Evolutionary conservation across 2,888 invertebrate genomes (phyloP).

Genomic region (Hedya salicella): DNA sequence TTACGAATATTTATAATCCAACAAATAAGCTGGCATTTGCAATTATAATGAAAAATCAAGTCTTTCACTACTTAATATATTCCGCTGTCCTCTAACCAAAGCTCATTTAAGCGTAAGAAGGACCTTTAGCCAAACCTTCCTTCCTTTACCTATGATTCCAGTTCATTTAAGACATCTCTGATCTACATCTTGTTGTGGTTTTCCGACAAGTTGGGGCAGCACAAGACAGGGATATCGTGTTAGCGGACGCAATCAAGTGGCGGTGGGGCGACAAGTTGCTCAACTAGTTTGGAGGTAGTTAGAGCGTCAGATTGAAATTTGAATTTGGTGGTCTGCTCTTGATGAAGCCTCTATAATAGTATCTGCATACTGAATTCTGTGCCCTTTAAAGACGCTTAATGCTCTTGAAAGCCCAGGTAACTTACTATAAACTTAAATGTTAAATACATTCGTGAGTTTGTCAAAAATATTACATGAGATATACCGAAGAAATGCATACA

Average conservation of each 20-base stretch:
- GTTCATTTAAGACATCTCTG: background rate
- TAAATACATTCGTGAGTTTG: too few species aligned
- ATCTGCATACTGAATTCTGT: background rate
- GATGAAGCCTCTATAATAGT: slow-evolving; percentile 12
- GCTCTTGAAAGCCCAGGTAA: background rate
- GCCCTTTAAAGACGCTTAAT: background rate
- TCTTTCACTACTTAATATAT: too few species aligned
- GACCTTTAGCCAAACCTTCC: too few species aligned
- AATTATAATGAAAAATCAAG: too few species aligned
- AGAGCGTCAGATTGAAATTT: slow-evolving; percentile 20
- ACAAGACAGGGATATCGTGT: slow-evolving; percentile 1
- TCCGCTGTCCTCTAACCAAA: too few species aligned
- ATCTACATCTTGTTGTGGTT: background rate
- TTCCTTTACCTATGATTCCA: background rate
- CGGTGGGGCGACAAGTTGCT: slow-evolving; percentile 11
- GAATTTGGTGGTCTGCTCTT: slow-evolving; percentile 20
- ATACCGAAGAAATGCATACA: too few species aligned
- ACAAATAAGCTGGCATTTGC: too few species aligned
- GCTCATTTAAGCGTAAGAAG: too few species aligned
- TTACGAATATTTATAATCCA: too few species aligned
- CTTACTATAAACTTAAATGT: too few species aligned
- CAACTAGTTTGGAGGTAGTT: slow-evolving; percentile 29
- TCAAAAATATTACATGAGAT: too few species aligned
- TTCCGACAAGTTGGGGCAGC: background rate
- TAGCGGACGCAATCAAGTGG: slow-evolving; percentile 26